phyloP scores from a whole-genome alignment of 2,797 vertebrate genomes.

The Tauraco hartlaubi region DNA sequence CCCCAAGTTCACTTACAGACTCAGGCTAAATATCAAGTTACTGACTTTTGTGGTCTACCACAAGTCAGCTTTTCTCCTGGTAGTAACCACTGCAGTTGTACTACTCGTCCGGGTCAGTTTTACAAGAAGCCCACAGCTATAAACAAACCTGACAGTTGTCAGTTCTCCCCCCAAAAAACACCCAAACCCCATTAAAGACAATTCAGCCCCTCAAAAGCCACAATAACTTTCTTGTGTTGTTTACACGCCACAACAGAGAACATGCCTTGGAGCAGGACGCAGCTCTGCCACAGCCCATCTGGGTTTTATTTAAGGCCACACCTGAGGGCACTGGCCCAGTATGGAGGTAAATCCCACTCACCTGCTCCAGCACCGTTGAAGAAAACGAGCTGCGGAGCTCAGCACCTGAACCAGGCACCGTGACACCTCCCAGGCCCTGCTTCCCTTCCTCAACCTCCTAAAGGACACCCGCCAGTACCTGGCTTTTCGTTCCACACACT shows the following conservation, averaged over 20 bases:
- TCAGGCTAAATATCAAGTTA: background rate
- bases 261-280: rapidly evolving
- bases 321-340: background rate
- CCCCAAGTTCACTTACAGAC: background rate
- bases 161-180: background rate
- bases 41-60: background rate
- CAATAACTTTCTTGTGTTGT: background rate
- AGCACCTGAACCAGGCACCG: rapidly evolving
- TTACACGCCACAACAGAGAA: background rate
- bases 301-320: background rate
- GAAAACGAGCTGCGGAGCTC: background rate
- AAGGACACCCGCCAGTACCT: background rate
- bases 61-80: background rate
- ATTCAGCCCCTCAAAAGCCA: background rate
- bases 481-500: background rate
- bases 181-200: background rate
- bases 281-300: rapidly evolving
- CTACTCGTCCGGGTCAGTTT: background rate
- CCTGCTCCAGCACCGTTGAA: background rate
- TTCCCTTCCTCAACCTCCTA: background rate
- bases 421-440: background rate
- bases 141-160: background rate
- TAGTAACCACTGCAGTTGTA: background rate
- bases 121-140: background rate
- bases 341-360: background rate